Evolutionary conservation across 1,140 invertebrate genomes (phyloP).

Genomic region (Danaus plexippus): DNA sequence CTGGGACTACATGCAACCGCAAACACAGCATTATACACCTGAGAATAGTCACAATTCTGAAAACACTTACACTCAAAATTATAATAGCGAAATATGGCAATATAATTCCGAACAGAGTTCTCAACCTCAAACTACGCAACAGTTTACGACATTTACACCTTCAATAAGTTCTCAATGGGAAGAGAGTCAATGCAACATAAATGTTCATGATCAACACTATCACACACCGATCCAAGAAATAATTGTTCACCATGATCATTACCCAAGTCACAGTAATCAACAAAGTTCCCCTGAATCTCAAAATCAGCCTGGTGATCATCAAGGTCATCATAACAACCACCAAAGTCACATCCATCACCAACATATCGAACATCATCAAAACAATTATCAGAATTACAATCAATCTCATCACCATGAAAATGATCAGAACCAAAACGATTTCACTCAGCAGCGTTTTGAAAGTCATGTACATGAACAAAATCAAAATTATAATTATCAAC

Average conservation of each 20-base stretch:
- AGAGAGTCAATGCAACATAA: background rate
- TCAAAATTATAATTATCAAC: no score
- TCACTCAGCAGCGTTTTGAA: no score
- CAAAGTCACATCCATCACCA: constrained; percentile 11
- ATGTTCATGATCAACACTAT: constrained; percentile 13
- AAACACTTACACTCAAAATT: constrained; percentile 5
- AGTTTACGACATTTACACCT: background rate
- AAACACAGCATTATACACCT: constrained; percentile 9
- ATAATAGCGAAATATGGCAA: constrained; percentile 5
- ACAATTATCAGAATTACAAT: background rate
- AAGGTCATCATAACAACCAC: constrained; percentile 6
- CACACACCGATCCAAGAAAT: constrained; percentile 4
- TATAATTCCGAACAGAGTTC: constrained; percentile 9
- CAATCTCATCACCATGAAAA: no score
- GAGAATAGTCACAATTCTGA: constrained; percentile 10
- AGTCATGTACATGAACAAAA: no score
- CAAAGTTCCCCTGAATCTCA: constrained; percentile 6
- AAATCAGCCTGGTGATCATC: background rate
- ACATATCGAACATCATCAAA: constrained; percentile 11
- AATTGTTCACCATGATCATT: no score
- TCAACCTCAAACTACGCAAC: constrained; percentile 1
- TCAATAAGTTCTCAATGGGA: no score
- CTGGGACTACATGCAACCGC: constrained; percentile 38
- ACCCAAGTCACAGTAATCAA: constrained; percentile 6
- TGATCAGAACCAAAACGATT: no score